Evolutionary conservation across 2,797 vertebrate genomes (phyloP).

Genomic region (Artibeus lituratus): DNA sequence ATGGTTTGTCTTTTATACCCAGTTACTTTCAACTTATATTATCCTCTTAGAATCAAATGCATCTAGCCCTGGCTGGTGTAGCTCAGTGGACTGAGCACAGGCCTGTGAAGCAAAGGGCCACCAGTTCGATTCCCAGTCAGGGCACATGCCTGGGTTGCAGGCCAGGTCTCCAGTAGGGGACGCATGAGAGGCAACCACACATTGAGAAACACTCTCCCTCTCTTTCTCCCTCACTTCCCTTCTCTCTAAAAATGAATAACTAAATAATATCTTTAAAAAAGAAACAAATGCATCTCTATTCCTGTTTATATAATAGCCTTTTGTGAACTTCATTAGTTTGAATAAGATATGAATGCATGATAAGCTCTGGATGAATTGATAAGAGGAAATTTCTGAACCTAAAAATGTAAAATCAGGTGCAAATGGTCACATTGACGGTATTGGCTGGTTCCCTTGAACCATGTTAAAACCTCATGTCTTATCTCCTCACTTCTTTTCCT

Average conservation of each 20-base stretch:
- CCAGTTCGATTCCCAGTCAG: too few species aligned
- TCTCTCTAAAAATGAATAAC: too few species aligned
- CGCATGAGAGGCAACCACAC: too few species aligned
- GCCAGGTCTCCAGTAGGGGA: too few species aligned
- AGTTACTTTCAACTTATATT: neutral
- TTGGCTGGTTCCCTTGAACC: neutral
- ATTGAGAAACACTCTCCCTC: too few species aligned
- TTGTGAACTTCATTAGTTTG: neutral
- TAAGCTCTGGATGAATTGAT: neutral
- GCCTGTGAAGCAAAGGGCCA: too few species aligned
- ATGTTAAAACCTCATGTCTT: neutral
- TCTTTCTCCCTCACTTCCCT: too few species aligned
- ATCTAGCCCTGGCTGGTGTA: neutral
- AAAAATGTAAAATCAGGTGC: neutral
- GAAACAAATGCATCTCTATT: constrained; percentile 21
- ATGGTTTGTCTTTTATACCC: neutral
- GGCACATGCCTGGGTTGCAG: too few species aligned
- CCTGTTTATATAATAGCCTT: neutral
- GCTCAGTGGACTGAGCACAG: too few species aligned
- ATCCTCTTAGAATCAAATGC: neutral
- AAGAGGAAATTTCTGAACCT: neutral
- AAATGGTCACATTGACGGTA: neutral
- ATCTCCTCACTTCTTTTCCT: neutral
- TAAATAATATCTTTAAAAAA: neutral
- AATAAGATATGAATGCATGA: neutral